Percentiles rank a stretch among this genome's conserved stretches.
phyloP scores from a whole-genome alignment of 2,888 invertebrate species.

The Gandaritis pyraliata region DNA sequence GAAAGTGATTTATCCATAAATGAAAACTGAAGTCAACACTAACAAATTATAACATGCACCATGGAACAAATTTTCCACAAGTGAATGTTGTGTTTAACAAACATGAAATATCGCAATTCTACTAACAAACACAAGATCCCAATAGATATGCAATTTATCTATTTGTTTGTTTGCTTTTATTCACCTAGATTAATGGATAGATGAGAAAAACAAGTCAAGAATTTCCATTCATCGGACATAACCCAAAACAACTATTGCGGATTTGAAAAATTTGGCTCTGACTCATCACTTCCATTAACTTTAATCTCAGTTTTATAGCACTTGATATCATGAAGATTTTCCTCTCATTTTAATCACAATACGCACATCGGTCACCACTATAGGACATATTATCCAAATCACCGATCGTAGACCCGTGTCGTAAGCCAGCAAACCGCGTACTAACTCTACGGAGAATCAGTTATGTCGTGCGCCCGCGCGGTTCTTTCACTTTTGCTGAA shows the following conservation, averaged over 20 bases:
- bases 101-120: neutral
- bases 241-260: too few species aligned
- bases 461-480: constrained; percentile 55
- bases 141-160: neutral
- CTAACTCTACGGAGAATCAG: constrained; percentile 58
- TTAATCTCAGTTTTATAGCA: neutral
- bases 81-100: neutral
- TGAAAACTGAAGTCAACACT: neutral
- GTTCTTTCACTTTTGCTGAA: constrained; percentile 73
- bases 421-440: constrained; percentile 65
- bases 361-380: constrained; percentile 18
- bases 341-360: constrained; percentile 8
- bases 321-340: neutral
- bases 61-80: neutral
- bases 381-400: constrained; percentile 17
- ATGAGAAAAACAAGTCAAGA: neutral
- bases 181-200: neutral
- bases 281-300: neutral
- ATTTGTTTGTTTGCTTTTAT: too few species aligned
- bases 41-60: neutral
- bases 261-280: neutral
- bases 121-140: neutral
- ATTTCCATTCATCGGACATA: neutral
- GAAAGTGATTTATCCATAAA: neutral
- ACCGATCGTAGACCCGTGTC: constrained; percentile 55